Evolutionary conservation across 2,888 invertebrate species (phyloP), one percentile per base, ranked within the genome.

Genomic region (Leptarthrus brevirostris): DNA sequence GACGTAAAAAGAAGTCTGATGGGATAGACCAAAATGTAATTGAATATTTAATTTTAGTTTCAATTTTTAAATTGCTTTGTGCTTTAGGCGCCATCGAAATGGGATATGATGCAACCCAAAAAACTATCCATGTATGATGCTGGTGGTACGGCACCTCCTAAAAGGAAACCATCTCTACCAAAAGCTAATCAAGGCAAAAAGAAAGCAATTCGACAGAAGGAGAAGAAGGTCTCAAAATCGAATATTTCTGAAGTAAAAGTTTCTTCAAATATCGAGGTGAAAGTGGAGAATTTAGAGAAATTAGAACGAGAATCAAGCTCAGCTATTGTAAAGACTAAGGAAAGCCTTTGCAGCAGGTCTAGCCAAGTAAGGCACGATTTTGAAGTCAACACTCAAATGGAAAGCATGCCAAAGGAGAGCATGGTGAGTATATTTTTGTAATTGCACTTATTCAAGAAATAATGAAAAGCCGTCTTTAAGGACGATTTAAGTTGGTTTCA

Each of bases 111-210:
- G 24, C 12, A 26, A 14, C 6, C 18, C 8, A 71, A 26, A 10
- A 75, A 73, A 12, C 66, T 75, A 2, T 74, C 72, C 6, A 75
- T 75, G 75, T 75, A 75, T 36, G 74, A 75, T 30, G 10, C 74
- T 1, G 6, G 30, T 6, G 14, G 53, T 18, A 18, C 26, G 8
- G 24, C 8, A 1, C 3, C 10, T 36, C 30, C 73, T 18, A 58
- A 58, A 18, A 34, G 58, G 3, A 58, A 58, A 24, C 52, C 52
- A 44, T 44, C 10, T 5, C 24, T 10, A 47, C 14, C 4, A 22
- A 16, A 8, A 3, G n/a, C 1, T 12, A 40, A 47, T 47, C 20
- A 24, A 24, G 3, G 8, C n/a, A 66, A 47, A 47, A 47, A 26
- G 47, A 4, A 6, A 4, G n/a, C 4, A 16, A 10, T 2, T n/a